Evolutionary conservation across 2,113 vertebrate species (phyloP), one percentile per base, ranked within the genome.

Genomic region (Tauraco erythrolophus): DNA sequence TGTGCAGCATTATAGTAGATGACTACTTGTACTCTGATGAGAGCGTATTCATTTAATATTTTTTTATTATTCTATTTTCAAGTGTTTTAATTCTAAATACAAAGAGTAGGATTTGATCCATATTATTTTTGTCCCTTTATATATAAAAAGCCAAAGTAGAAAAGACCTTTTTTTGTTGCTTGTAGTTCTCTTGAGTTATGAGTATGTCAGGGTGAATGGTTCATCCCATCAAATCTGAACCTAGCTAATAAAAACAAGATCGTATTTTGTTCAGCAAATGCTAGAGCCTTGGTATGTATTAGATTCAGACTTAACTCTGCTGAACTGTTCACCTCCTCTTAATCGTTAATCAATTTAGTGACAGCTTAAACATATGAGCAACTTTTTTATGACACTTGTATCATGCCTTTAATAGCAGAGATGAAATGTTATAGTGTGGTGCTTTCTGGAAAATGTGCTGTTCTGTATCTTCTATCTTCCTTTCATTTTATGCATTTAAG

Each of bases 311-410:
- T 97, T 96, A 72, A 97, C 95, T 97, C 96, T 97, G 92, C 89
- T 98, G 97, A 98, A 98, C 98, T 97, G 56, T 98, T 98, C 98
- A 98, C 97, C 97, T 95, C 94, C 25, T 53, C 64, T 96, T 96
- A 95, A 96, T 95, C 97, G 84, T 98, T 94, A 98, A 98, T 98
- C 97, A 98, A 92, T 94, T 94, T 95, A 65, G 70, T 93, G 97
- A 95, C 95, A 97, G 84, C 81, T 96, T 98, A 95, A 98, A 97
- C 85, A 66, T 86, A 95, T 54, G 57, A 96, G 60, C 87, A 96
- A 97, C 94, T 96, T 97, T 94, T 96, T 94, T 95, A 92, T 97
- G 94, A 74, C 78, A 58, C 72, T 94, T 56, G 46, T 81, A 94
- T 97, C 94, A 97, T 96, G 72, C 62, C 88, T 96, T 97, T 97